Evolutionary conservation across 2,113 vertebrate species (phyloP).

Genomic region (Corydoras sp.): DNA sequence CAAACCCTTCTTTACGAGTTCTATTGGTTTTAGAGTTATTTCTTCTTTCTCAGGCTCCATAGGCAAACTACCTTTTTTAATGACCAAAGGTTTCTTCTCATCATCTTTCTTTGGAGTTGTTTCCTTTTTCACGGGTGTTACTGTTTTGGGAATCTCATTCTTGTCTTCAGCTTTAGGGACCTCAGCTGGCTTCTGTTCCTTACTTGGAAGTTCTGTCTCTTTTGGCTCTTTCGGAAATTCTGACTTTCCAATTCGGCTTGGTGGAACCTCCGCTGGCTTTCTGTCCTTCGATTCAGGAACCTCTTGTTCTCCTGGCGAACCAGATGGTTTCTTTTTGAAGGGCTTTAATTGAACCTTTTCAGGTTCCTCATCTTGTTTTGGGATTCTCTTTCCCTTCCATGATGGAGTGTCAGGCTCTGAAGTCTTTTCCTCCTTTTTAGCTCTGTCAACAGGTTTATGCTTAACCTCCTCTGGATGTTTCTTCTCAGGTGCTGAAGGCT

Average conservation of each 20-base stretch:
- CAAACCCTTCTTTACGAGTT: constrained; percentile 49
- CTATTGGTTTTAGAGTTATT: constrained; percentile 53
- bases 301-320: constrained; percentile 64
- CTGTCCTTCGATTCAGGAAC: constrained; percentile 48
- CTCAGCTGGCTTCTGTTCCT: constrained; percentile 20
- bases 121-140: constrained; percentile 41
- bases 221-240: constrained; percentile 49
- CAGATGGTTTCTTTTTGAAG: constrained; percentile 60
- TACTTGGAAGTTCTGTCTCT: constrained; percentile 17
- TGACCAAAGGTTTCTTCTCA: constrained; percentile 52
- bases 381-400: constrained; percentile 56
- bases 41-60: constrained; percentile 55
- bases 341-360: constrained; percentile 62
- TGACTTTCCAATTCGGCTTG: constrained; percentile 38
- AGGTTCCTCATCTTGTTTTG: constrained; percentile 51
- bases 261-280: constrained; percentile 41
- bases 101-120: constrained; percentile 48
- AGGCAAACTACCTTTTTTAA: constrained; percentile 55
- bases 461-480: constrained; percentile 44
- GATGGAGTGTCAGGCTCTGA: constrained; percentile 40
- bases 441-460: constrained; percentile 21
- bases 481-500: constrained; percentile 51
- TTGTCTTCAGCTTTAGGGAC: constrained; percentile 64
- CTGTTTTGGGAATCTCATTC: constrained; percentile 36
- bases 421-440: constrained; percentile 24